A percentile compares a stretch with the other conserved stretches of the same genome.
Conservation (phyloP, 2,888 invertebrate species). For the Schrankia costaestrigalis region DNA sequence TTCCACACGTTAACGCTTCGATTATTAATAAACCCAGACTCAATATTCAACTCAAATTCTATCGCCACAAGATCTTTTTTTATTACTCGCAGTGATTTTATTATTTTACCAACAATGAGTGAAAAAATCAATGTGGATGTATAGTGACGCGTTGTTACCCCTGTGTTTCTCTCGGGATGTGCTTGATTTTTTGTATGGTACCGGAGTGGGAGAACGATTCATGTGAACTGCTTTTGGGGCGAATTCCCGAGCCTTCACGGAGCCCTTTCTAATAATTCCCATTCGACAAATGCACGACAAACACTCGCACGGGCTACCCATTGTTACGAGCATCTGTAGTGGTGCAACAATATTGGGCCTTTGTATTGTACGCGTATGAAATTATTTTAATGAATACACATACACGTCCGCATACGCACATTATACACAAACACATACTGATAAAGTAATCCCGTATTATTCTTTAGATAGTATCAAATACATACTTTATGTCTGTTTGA, state of each 20-base stretch:
- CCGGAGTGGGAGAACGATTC: constrained; percentile 77
- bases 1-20: constrained; percentile 78
- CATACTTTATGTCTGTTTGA: too few species aligned
- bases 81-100: constrained; percentile 63
- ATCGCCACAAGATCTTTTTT: constrained; percentile 70
- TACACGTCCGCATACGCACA: constrained; percentile 17
- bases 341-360: constrained; percentile 70
- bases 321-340: constrained; percentile 72
- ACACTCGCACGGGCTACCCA: constrained; percentile 75
- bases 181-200: constrained; percentile 77
- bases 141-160: constrained; percentile 78
- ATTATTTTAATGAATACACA: constrained; percentile 58
- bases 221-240: constrained; percentile 81
- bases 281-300: constrained; percentile 80
- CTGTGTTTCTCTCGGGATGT: constrained; percentile 80
- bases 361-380: constrained; percentile 50
- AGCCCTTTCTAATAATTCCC: constrained; percentile 79
- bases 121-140: constrained; percentile 79
- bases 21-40: constrained; percentile 76
- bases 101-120: constrained; percentile 77
- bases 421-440: too few species aligned
- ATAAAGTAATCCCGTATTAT: too few species aligned
- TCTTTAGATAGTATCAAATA: too few species aligned
- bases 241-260: constrained; percentile 79
- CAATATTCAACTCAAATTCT: constrained; percentile 74